phyloP scores from a whole-genome alignment of 2,888 invertebrate genomes.

The Heliothis peltigera region DNA sequence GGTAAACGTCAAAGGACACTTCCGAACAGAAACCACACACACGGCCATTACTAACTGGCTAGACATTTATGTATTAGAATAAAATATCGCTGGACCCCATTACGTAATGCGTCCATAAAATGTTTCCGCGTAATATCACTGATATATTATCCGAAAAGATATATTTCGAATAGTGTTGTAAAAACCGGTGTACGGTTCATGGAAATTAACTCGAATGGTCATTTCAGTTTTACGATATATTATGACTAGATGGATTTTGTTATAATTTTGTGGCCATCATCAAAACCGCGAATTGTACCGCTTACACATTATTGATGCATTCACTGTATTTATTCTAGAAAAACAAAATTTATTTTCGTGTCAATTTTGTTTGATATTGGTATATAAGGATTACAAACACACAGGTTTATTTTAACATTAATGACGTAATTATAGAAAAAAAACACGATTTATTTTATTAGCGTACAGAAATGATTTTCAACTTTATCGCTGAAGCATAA shows the following conservation, averaged over 20 bases:
- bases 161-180: conserved; percentile 63
- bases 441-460: too few species aligned
- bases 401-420: not conserved
- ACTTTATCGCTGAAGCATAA: too few species aligned
- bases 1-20: conserved; percentile 17
- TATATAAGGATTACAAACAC: not conserved
- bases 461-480: conserved; percentile 1
- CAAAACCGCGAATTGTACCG: conserved; percentile 17
- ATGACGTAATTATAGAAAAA: too few species aligned
- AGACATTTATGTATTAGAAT: conserved; percentile 70
- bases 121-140: conserved; percentile 81
- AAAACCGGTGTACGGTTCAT: conserved; percentile 43
- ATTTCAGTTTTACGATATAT: conserved; percentile 31
- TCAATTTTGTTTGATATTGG: not conserved
- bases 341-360: not conserved
- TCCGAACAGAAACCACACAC: conserved; percentile 14
- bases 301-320: not conserved
- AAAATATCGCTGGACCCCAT: conserved; percentile 79
- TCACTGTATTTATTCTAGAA: not conserved
- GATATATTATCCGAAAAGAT: conserved; percentile 72
- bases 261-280: conserved; percentile 4
- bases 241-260: conserved; percentile 13
- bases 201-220: conserved; percentile 44
- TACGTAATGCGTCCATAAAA: conserved; percentile 82
- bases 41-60: conserved; percentile 51